Evolutionary conservation across 2,797 vertebrate genomes (phyloP), one percentile per base, ranked within the genome.

Genomic region (Lepilemur septentrionalis): DNA sequence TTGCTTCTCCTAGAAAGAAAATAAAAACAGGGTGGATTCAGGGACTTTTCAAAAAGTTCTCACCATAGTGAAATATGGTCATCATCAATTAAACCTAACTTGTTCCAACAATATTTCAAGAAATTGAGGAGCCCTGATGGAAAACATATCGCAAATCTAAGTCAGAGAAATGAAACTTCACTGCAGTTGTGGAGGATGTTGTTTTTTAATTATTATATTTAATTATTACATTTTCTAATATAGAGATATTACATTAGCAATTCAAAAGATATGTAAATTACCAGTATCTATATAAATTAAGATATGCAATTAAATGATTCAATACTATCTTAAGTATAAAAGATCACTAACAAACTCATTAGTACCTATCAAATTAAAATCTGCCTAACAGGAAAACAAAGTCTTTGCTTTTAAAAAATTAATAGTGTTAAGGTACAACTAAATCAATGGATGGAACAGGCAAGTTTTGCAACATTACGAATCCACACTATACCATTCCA

Each of bases 1-100:
- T 99, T 59, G 98, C 99, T 98, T 99, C 99, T 94, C 99, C 99
- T 99, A 96, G 83, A 96, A 91, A n/a, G 22, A 76, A 63, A 95
- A 83, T 15, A 88, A 41, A 63, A 83, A 89, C 95, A 80, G 46
- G 87, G 78, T 57, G 13, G 46, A 65, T 35, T 87, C 20, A 52
- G 85, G 50, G 30, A 86, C 25, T 20, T 63, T 25, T 17, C 20
- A 28, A 59, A 65, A 35, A 4, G 13, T 15, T 48, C 30, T 93
- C 55, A 10, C 11, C 25, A 2, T 4, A 18, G 22, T 7, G n/a
- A 38, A 30, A 41, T 2, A 30, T 3, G 9, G 57, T 8, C 2
- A 6, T 30, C 14, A 22, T 20, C 17, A 9, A 18, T 7, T 9
- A 18, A 30, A 67, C 23, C 4, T 17, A 32, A 28, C 15, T 63